Base-by-base conservation (phyloP, 2,113 vertebrate species). In the Caranx melampygus region DNA sequence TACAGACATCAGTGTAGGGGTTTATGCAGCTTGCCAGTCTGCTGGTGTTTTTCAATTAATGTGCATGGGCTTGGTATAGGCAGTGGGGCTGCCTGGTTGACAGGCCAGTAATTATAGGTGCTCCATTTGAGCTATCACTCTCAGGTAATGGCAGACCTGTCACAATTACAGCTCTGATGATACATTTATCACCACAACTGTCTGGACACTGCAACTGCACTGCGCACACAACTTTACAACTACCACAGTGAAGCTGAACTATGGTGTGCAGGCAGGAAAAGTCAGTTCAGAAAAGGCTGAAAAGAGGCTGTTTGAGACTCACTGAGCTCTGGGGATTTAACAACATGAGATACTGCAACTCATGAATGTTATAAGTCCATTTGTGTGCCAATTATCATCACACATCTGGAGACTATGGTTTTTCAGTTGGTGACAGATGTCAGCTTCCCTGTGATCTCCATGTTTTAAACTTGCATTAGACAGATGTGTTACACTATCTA, bases 91-190 rank as follows among this genome's bases (percentile, higher is more conserved):
- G 79, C 64, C 61, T 70, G 72, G 52, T 75, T 79, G 85, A 91
- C 91, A 91, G 87, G 59, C 78, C 77, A 87, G 87, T 94, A 94
- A 94, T 94, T 92, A 93, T 73, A 81, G 83, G 76, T 86, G 72
- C 81, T 87, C 78, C 67, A 66, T 91, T 86, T 82, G 78, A 86
- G 72, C 82, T 66, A 92, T 94, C 83, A 85, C 54, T 87, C 84
- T 76, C 66, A 74, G 63, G 74, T 91, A 92, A 94, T 89, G 87
- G 85, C 86, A 84, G 82, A 70, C 40, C 78, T 91, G 90, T 93
- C 92, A 85, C 84, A 42, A 74, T 80, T 59, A 52, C 62, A 72
- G 73, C 84, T 79, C 87, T 59, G 59, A 85, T 77, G 84, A 90
- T 86, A 72, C 79, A 83, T 84, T 89, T 35, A 89, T 91, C 88